Base-by-base conservation (phyloP, 2,888 invertebrate species). In the Ptycholaimellus sp. region DNA sequence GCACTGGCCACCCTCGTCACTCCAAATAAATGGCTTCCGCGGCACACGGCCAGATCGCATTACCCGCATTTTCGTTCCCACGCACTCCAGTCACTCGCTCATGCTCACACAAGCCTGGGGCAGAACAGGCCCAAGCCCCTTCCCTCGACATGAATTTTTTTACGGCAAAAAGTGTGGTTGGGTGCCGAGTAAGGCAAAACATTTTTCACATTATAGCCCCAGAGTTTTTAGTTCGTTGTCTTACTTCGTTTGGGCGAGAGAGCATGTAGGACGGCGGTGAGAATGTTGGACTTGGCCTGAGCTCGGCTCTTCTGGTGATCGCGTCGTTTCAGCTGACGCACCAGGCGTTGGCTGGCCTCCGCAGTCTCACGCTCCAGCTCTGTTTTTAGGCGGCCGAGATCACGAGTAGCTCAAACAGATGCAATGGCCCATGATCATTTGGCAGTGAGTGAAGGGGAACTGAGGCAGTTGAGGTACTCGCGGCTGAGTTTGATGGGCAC, bases 261-360 rank as follows among this genome's bases (percentile, higher is more conserved):
- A 34, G 74, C 74, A 46, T 73, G 71, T 27, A 82, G 68, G 40
- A 76, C 67, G 20, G 76, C 73, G 2, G 76, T 76, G 47, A 82
- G 71, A 48, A 81, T 73, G 53, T 75, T 73, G 60, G 72, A 79
- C 41, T 76, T 70, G 43, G 72, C 70, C 50, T 74, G 73, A 52
- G 74, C 71, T 51, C 75, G 73, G 18, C 72, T 69, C 30, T 66
- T 62, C 45, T 74, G 66, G 37, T 73, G 70, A 60, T 82, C 82
- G 46, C 76, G 68, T 22, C 68, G 64, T 41, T 76, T 72, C 51
- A 80, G 22, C 14, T 38, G 28, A 2, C 40, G 21, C 14, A 44
- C 22, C 21, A 45, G 36, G 2, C 36, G 36, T 3, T 20, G 28
- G n/a, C 32, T 29, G 13, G 16, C 9, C 13, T 19, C 6, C 7